Conservation (phyloP, 2,797 vertebrate species). For the Moxostoma hubbsi region DNA sequence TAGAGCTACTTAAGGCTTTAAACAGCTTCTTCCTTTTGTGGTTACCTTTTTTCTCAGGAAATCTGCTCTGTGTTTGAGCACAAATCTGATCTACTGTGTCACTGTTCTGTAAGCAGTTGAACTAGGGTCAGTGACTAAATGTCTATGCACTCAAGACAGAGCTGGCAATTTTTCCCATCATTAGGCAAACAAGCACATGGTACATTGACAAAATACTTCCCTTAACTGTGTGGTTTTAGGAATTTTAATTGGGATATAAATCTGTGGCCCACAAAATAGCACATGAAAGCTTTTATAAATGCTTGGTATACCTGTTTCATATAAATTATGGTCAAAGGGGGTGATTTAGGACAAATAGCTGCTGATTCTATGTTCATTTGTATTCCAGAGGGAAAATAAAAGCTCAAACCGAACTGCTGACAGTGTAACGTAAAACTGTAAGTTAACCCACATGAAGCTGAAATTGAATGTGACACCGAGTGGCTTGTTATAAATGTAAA, state of each 20-base stretch:
- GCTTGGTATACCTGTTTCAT: conserved; percentile 22
- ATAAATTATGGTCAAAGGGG: conserved; percentile 21
- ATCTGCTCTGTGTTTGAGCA: conserved; percentile 4
- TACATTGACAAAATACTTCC: conserved; percentile 28
- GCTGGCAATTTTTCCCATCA: conserved; percentile 48
- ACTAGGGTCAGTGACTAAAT: conserved; percentile 44
- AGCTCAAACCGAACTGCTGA: conserved; percentile 25
- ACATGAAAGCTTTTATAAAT: conserved; percentile 49
- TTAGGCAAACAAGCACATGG: conserved; percentile 50
- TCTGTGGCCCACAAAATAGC: conserved; percentile 36
- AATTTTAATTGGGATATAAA: conserved; percentile 57
- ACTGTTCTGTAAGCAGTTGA: conserved; percentile 28
- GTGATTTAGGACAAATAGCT: conserved; percentile 29
- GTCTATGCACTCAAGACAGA: conserved; percentile 45
- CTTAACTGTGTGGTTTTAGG: conserved; percentile 42
- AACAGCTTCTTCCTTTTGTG: conserved; percentile 10
- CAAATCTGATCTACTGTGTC: conserved; percentile 13
- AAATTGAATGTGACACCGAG: conserved; percentile 13
- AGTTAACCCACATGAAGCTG: neutral
- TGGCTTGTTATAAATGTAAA: conserved; percentile 17
- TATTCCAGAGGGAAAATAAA: conserved; percentile 44
- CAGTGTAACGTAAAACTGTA: conserved; percentile 19
- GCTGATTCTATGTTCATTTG: conserved; percentile 9
- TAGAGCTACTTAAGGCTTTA: neutral
- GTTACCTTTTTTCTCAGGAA: conserved; percentile 14